These are phyloP conservation scores for Morpho helenor DNA, from an alignment of 2,888 invertebrate genomes.

Conservation along the genomic window DNA sequence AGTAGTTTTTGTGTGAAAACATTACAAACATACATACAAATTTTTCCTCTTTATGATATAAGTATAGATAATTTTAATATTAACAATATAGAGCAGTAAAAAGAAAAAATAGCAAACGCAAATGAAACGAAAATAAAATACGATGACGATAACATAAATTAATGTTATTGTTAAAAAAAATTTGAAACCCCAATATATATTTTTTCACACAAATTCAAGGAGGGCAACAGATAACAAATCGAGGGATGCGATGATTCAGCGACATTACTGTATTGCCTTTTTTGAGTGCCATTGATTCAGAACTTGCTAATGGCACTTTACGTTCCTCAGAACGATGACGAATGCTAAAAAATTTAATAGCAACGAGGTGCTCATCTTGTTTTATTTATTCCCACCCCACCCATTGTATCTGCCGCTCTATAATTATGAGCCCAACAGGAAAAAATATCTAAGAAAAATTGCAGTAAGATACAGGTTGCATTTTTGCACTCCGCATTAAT, in stretches of 20 bases:
- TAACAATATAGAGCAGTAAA: too few species aligned
- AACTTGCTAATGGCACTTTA: conserved; percentile 65
- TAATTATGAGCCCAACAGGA: conserved; percentile 28
- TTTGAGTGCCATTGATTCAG: conserved; percentile 63
- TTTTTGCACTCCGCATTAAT: conserved; percentile 24
- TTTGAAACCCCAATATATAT: conserved; percentile 1
- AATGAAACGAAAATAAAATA: too few species aligned
- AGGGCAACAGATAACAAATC: conserved; percentile 49
- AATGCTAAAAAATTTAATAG: conserved; percentile 38
- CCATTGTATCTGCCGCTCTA: conserved; percentile 19
- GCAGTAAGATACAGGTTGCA: conserved; percentile 22
- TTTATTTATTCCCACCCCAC: conserved; percentile 25
- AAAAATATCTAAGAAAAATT: conserved; percentile 22
- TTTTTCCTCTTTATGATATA: too few species aligned
- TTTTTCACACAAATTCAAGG: conserved; percentile 24
- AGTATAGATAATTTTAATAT: too few species aligned
- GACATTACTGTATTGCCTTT: conserved; percentile 53
- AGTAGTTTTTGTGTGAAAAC: not conserved
- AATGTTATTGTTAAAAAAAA: conserved; percentile 25
- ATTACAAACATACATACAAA: too few species aligned
- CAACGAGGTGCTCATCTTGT: conserved; percentile 20
- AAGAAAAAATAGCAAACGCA: too few species aligned
- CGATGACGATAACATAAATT: not conserved
- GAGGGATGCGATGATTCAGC: conserved; percentile 67
- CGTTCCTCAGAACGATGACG: conserved; percentile 65